Base-by-base conservation (phyloP, 2,888 invertebrate species). In the Beris chalybata region DNA sequence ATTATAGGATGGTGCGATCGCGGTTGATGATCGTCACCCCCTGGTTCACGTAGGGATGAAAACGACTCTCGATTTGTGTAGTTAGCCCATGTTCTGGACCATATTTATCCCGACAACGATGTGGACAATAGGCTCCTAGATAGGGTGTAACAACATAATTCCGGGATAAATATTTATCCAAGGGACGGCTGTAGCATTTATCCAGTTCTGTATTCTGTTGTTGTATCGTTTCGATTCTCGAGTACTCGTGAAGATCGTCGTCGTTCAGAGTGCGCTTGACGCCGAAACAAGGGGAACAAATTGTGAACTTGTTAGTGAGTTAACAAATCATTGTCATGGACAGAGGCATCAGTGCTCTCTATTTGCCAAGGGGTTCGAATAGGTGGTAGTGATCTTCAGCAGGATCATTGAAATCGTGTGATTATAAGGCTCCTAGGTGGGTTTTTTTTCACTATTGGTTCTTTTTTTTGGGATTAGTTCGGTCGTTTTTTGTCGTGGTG, bases 111-210 rank as follows among this genome's bases (percentile, higher is more conserved):
- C 64, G 63, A 55, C 55, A 66, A 56, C 55, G 53, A 53, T 63
- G 45, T 50, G 43, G 57, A 63, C 58, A 61, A 52, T 59, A 15
- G 47, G 22, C 11, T 53, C 13, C 63, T 68, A 55, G 53, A 68
- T 66, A 31, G 66, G 48, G 66, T 66, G 63, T 63, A 68, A 66
- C 64, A 65, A 53, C 61, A 68, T 68, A 68, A 68, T 68, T 61
- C 66, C 57, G 57, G 65, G 54, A 58, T 66, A 68, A 68, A 68
- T 68, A 68, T 68, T 68, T 68, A 66, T 61, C 63, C 63, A 44
- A 63, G 53, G 54, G 45, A 64, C 13, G 45, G 55, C 54, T 64
- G 54, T 54, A 52, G n/a, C 31, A 44, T 15, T 54, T 53, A 54
- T 31, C 53, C 54, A 53, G 44, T 45, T 11, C 13, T 54, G 43